Evolutionary conservation across 2,797 vertebrate genomes (phyloP), one percentile per base, ranked within the genome.

Genomic region (Hapalemur alaotrensis): DNA sequence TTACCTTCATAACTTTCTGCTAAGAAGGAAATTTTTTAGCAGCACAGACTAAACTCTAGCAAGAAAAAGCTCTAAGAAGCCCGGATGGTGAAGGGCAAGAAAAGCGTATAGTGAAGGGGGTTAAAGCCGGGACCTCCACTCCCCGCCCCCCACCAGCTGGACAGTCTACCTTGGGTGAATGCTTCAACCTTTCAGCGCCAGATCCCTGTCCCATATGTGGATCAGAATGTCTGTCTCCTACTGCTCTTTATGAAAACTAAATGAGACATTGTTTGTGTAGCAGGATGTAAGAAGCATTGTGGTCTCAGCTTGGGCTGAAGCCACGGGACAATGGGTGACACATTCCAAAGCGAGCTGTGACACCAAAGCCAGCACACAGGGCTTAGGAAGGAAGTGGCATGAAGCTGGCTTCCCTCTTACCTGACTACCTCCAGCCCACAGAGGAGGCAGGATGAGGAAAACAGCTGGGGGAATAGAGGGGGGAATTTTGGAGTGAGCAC

Each of bases 91-190:
- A 84, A 54, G 20, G 70, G 9, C 59, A 1, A 61, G 43, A 75
- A n/a, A 72, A 54, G 32, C 12, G 25, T 43, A 69, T 0, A 1
- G 28, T 1, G 7, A 7, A 32, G 11, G 0, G 30, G 35, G 11
- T 48, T 32, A 25, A 52, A 78, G 32, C 52, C 5, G 0, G 38
- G 52, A 43, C 20, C 76, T 48, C 20, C 2, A 1, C 46, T 11
- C 18, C 46, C 9, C 1, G 0, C 12, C 9, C 59, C 5, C 35
- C n/a, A 43, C 38, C 6, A 17, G 17, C 25, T 25, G 32, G 10
- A 35, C 22, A 12, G 3, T n/a, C 63, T 35, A 22, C 15, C 41
- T 9, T 69, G 70, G 17, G n/a, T 43, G 35, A 63, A 59, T 59
- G 84, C 15, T 25, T 32, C 12, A 61, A 82, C 12, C 7, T 17